These are phyloP conservation scores for Falco concolor DNA, from an alignment of 2,797 vertebrate genomes.

Conservation along the genomic window DNA sequence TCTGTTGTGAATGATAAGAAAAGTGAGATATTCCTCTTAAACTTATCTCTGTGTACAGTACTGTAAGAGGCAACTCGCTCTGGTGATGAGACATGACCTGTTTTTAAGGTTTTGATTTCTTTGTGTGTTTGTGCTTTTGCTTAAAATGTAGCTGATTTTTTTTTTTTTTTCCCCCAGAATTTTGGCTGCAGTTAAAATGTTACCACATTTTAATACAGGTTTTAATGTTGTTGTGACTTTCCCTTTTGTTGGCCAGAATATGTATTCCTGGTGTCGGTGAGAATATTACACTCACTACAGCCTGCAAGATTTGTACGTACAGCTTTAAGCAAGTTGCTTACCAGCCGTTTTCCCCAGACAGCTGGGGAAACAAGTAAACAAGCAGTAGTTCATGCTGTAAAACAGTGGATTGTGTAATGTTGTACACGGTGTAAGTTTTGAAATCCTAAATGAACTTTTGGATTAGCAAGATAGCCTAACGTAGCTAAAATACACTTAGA, in stretches of 20 bases:
- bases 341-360: not conserved
- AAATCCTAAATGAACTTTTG: not conserved
- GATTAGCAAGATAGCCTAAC: not conserved
- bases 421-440: not conserved
- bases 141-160: not conserved
- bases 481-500: not conserved
- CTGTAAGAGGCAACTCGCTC: not conserved
- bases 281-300: not conserved
- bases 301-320: not conserved
- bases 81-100: not conserved
- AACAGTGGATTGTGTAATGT: constrained; percentile 8
- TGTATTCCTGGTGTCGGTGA: not conserved
- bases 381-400: not conserved
- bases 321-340: constrained; percentile 19
- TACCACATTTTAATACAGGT: not conserved
- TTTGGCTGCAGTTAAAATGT: not conserved
- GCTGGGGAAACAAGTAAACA: constrained; percentile 23
- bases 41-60: not conserved
- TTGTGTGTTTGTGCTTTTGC: not conserved
- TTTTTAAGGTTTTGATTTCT: not conserved
- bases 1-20: not conserved
- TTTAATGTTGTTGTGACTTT: not conserved
- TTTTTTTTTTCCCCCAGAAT: not conserved
- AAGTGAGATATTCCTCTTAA: not conserved
- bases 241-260: not conserved